Percentiles rank a stretch among this genome's conserved stretches.
These are phyloP conservation scores for Oryzias melastigma DNA, from an alignment of 2,113 vertebrate species.

Conservation along the genomic window DNA sequence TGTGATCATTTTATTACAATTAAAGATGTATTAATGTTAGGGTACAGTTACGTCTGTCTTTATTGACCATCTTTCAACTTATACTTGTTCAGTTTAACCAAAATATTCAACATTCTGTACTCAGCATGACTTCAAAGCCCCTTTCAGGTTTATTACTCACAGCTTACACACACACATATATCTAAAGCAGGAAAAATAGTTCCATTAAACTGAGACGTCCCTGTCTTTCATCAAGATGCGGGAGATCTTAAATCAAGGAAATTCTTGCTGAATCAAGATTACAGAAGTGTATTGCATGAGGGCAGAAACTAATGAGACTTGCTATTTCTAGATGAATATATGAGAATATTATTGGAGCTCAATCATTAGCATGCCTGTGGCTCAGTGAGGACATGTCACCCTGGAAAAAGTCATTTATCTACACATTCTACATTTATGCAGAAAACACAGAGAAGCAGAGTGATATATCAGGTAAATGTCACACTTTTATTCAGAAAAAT, in stretches of 20 bases:
- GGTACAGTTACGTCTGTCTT: too few relatives aligned
- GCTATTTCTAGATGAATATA: conserved; percentile 32
- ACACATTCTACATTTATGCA: conserved; percentile 32
- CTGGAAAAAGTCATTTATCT: conserved; percentile 29
- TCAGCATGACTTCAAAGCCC: too few relatives aligned
- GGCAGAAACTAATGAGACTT: conserved; percentile 26
- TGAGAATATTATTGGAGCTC: conserved; percentile 39
- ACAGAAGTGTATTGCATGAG: conserved; percentile 11
- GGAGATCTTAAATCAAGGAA: conserved; percentile 3
- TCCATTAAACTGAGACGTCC: too few relatives aligned
- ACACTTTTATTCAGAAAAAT: conserved; percentile 17
- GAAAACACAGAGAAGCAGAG: conserved; percentile 9
- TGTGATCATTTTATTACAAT: too few relatives aligned
- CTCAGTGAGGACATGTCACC: conserved; percentile 22
- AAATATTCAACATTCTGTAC: too few relatives aligned
- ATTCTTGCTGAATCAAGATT: background rate
- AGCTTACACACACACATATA: too few relatives aligned
- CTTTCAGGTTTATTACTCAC: too few relatives aligned
- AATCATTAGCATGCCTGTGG: conserved; percentile 38
- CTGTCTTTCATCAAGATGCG: background rate
- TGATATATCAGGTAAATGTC: conserved; percentile 38
- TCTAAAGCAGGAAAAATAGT: too few relatives aligned
- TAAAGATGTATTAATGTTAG: too few relatives aligned
- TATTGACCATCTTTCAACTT: too few relatives aligned
- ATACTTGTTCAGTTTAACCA: too few relatives aligned